Evolutionary conservation across 2,797 vertebrate genomes (phyloP).

Genomic region (Sebastes steindachneri): DNA sequence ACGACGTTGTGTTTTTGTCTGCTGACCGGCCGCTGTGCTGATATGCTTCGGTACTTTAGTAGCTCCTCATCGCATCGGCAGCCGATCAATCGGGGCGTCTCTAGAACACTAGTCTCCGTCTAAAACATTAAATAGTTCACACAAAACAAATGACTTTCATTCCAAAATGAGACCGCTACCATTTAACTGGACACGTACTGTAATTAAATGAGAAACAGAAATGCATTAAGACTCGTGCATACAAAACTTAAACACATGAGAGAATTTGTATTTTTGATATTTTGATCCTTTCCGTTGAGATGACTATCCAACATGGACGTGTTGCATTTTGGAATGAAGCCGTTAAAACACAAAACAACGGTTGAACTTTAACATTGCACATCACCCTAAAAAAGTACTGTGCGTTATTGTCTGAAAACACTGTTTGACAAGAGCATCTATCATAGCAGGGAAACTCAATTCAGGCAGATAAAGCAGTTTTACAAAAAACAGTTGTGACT

Average conservation of each 20-base stretch:
- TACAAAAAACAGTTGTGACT: background rate
- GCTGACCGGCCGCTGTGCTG: too few relatives aligned
- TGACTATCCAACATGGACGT: background rate
- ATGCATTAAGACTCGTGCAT: background rate
- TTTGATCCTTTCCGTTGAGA: background rate
- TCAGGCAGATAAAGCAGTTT: background rate
- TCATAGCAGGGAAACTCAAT: background rate
- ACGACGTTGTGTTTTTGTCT: too few relatives aligned
- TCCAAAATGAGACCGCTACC: background rate
- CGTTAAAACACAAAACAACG: slow-evolving; percentile 1
- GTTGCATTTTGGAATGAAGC: slow-evolving; percentile 10
- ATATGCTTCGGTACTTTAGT: too few relatives aligned
- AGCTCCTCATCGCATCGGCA: background rate
- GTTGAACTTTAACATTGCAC: slow-evolving; percentile 65
- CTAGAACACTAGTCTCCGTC: background rate
- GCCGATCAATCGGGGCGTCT: background rate
- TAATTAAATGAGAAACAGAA: background rate
- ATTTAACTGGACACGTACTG: background rate
- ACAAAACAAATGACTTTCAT: background rate
- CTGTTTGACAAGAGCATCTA: background rate
- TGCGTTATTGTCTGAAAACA: background rate
- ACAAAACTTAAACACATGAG: background rate
- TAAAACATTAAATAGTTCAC: slow-evolving; percentile 28
- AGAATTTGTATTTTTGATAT: background rate
- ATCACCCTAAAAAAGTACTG: slow-evolving; percentile 26